Percentiles rank a stretch among this genome's conserved stretches.
These are phyloP conservation scores for Gallinago paraguaiae DNA, from an alignment of 2,113 vertebrate species.

Conservation along the genomic window DNA sequence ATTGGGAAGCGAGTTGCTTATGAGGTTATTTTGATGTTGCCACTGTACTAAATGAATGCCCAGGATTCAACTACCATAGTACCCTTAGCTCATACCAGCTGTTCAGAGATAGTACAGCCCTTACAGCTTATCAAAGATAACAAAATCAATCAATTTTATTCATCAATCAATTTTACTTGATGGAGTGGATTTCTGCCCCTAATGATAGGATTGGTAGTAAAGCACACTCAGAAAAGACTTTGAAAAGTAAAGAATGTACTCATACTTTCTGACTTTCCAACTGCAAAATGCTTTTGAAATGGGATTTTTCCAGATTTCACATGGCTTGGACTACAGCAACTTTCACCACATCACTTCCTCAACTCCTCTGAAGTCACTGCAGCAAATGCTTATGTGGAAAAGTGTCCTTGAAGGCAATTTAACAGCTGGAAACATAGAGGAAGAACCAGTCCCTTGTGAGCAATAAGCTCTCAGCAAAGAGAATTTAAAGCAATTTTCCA, in stretches of 20 bases:
- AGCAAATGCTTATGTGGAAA: neutral
- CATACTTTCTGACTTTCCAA: neutral
- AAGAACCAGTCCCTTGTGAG: constrained; percentile 1
- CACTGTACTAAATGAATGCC: neutral
- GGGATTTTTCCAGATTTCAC: neutral
- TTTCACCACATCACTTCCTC: neutral
- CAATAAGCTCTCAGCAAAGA: constrained; percentile 21
- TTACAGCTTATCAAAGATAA: neutral
- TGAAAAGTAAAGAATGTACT: neutral
- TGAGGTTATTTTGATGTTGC: neutral
- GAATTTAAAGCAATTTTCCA: constrained; percentile 31
- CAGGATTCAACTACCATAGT: neutral
- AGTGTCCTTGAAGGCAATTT: constrained; percentile 9
- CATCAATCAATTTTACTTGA: neutral
- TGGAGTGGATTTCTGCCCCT: neutral
- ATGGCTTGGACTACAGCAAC: neutral
- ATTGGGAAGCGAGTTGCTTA: neutral
- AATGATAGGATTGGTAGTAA: neutral
- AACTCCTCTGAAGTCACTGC: neutral
- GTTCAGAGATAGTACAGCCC: neutral
- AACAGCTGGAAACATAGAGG: constrained; percentile 11
- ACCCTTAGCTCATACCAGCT: neutral
- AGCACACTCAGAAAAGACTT: neutral
- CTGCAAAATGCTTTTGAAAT: neutral
- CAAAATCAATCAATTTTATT: neutral